Evolutionary conservation across 2,113 vertebrate genomes (phyloP), one percentile per base, ranked within the genome.

Genomic region (Procavia capensis): DNA sequence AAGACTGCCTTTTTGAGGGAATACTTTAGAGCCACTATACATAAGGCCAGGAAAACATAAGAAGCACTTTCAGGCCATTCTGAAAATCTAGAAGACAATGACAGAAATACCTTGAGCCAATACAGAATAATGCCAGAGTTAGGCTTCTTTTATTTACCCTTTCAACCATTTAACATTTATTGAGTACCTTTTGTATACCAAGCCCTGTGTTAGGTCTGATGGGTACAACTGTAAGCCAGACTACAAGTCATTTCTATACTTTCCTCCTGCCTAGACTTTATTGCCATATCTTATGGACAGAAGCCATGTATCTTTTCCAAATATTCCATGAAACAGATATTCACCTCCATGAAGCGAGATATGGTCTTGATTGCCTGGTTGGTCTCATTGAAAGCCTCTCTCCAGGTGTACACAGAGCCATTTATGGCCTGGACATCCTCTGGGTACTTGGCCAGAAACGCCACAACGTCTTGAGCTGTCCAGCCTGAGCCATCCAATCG

Each of bases 261-360:
- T 83, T 79, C 66, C 59, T 91, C 78, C 36, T 50, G n/a, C 45
- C 59, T 43, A 43, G 82, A 87, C 31, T 14, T 88, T 75, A 83
- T 0, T 83, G 25, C 0, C 76, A 27, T 25, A 5, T n/a, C 43
- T 90, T 79, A 85, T 43, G 79, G 31, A 85, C 78, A 86, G 29
- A 95, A 78, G 17, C 29, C 22, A 6, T 59, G 4, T 66, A 85
- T 5, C 47, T 93, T 85, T 85, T 84, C 45, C 59, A 83, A 96
- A 57, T 27, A 41, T 41, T 31, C 20, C 34, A 24, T 9, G 4
- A 4, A 54, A 82, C 3, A 81, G 54, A 72, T 6, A 25, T 99
- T 95, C 66, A 99, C 99, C 99, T 99, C 99, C 99, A 99, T 99
- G 98, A 99, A 99, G 85, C 98, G 99, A 4, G 99, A 99, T 91